A percentile compares a stretch with the other conserved stretches of the same genome.
Evolutionary conservation across 2,113 vertebrate species (phyloP).

Genomic region (Scolopax mira): DNA sequence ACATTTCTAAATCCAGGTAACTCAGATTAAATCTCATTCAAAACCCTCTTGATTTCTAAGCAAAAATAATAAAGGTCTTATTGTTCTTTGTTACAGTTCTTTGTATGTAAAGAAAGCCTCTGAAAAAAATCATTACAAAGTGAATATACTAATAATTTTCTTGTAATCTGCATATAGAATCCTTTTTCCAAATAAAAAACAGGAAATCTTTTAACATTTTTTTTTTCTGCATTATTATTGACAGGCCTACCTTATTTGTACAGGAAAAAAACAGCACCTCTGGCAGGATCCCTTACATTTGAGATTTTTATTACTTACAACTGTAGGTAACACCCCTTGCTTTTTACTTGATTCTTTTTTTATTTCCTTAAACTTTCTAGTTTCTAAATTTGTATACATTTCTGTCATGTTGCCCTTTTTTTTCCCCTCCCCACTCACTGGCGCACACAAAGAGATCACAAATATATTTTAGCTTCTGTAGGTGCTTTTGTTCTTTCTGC

Average conservation of each 20-base stretch:
- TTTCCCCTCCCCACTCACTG: background rate
- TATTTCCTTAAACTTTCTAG: background rate
- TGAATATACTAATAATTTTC: background rate
- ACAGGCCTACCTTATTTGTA: background rate
- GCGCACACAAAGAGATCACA: background rate
- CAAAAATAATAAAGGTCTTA: background rate
- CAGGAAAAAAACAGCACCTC: background rate
- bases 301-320: background rate
- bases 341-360: background rate
- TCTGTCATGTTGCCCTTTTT: background rate
- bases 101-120: background rate
- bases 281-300: background rate
- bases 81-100: background rate
- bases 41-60: background rate
- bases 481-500: slow-evolving; percentile 6
- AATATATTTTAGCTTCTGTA: background rate
- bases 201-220: background rate
- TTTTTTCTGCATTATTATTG: background rate
- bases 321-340: background rate
- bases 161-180: background rate
- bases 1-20: slow-evolving; percentile 46
- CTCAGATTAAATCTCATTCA: slow-evolving; percentile 25
- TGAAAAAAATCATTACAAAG: background rate
- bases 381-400: background rate
- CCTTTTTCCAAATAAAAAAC: background rate